A percentile compares a stretch with the other conserved stretches of the same genome.
Conservation (phyloP, 2,888 invertebrate species). For the Dolomedes plantarius region DNA sequence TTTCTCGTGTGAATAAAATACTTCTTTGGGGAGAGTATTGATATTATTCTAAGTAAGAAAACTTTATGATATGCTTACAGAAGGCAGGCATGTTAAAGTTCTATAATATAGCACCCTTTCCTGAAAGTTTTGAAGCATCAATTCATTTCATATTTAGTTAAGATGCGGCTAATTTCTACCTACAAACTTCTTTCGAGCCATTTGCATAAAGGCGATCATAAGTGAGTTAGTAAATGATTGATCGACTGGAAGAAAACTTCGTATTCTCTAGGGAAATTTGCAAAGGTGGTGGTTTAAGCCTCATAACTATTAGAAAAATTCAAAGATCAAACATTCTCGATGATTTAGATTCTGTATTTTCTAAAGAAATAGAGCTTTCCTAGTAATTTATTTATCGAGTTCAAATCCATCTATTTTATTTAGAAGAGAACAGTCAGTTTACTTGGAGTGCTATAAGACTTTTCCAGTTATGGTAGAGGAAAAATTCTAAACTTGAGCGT, state of each 20-base stretch:
- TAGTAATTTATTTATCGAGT: too few relatives aligned
- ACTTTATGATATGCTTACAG: too few relatives aligned
- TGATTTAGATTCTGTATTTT: neutral
- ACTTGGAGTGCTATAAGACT: too few relatives aligned
- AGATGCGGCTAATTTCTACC: constrained; percentile 1
- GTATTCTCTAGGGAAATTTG: neutral
- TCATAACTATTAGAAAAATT: constrained; percentile 4
- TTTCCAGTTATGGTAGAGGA: too few relatives aligned
- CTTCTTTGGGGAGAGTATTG: too few relatives aligned
- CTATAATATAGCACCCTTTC: neutral
- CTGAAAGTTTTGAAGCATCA: neutral
- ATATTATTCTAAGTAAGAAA: too few relatives aligned
- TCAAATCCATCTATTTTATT: too few relatives aligned
- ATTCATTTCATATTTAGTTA: neutral
- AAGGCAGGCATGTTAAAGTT: too few relatives aligned
- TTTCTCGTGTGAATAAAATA: too few relatives aligned
- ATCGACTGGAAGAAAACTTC: neutral
- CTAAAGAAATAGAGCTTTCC: neutral
- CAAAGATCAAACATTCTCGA: neutral
- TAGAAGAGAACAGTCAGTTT: too few relatives aligned
- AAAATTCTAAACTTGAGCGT: too few relatives aligned
- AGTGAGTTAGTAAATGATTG: constrained; percentile 14
- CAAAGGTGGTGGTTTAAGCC: neutral
- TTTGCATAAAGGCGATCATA: constrained; percentile 16
- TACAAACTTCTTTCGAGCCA: neutral